These are phyloP conservation scores for Magallana ariakensis DNA, from an alignment of 1,140 invertebrate genomes.

Conservation along the genomic window DNA sequence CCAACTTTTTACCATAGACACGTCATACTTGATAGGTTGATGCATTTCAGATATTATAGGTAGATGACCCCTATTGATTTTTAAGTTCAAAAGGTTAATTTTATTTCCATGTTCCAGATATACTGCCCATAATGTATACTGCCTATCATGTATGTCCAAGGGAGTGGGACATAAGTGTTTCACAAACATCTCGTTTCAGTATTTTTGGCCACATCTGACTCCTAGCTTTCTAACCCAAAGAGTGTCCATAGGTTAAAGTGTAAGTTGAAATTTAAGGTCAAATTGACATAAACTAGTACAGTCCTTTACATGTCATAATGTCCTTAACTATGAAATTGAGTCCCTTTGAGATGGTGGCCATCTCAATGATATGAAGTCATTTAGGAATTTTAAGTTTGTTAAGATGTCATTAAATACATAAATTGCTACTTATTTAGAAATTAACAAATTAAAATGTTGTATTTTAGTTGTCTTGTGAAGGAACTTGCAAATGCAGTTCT, in stretches of 20 bases:
- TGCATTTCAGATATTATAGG: too few relatives aligned
- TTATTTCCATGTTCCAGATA: too few relatives aligned
- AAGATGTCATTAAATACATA: neutral
- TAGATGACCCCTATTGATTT: too few relatives aligned
- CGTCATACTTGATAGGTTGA: too few relatives aligned
- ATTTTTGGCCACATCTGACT: neutral
- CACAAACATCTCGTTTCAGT: neutral
- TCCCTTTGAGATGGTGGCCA: neutral
- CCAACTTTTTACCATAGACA: neutral
- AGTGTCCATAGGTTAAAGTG: neutral
- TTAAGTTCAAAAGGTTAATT: too few relatives aligned
- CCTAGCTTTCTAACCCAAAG: neutral
- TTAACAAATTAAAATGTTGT: neutral
- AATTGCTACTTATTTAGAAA: neutral
- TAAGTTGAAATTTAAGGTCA: conserved; percentile 5
- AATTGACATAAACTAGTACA: neutral
- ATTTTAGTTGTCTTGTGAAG: conserved; percentile 13
- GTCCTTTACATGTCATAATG: neutral
- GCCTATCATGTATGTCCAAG: neutral
- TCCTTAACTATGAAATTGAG: neutral
- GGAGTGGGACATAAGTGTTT: neutral
- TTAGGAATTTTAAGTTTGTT: neutral
- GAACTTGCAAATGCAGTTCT: neutral
- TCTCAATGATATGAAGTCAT: neutral
- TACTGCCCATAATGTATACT: too few relatives aligned